Base-by-base conservation (phyloP, 2,888 invertebrate species). In the Siphonodentalium dalli region DNA sequence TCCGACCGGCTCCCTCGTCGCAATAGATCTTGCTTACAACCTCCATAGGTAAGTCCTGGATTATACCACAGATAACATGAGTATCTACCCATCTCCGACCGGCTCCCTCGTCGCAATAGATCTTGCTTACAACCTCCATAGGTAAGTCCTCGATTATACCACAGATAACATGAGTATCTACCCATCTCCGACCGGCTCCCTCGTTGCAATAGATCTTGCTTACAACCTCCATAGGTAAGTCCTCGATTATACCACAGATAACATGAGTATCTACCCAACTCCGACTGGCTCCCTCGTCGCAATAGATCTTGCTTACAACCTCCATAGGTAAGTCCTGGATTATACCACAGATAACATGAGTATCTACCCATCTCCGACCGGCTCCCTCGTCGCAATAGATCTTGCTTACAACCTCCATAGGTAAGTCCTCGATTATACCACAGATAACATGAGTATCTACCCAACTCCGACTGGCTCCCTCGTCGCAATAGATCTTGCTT, bases 281-380 rank as follows among this genome's bases (percentile, higher is more conserved):
- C 99, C 99, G 0, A 99, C 98, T 1, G 99, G 99, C 5, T 88
- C 97, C 27, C 86, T 99, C 20, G 94, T 99, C 63, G 95, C 96
- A 33, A 93, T 99, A 48, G 99, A 99, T 85, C 85, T 99, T 71
- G 99, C 99, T 0, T 99, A 99, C 80, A 99, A 99, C 83, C 85
- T 99, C 63, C 99, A 99, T 84, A 90, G 89, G 88, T 89, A 66
- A 59, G 58, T 98, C 85, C 86, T 99, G 54, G 99, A 99, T 84
- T 99, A 99, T 82, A 99, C 99, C 15, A 99, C 98, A 0, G 99
- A 99, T 79, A 99, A 99, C 83, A 99, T 99, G 99, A 97, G 97
- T 49, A 98, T 99, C 69, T 99, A 99, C 84, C 99, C 99, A 5
- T 24, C 98, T 18, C 99, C 99, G 0, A 99, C 98, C 1, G 99